Evolutionary conservation across 2,888 invertebrate species (phyloP).

Genomic region (Epistrophe grossulariae): DNA sequence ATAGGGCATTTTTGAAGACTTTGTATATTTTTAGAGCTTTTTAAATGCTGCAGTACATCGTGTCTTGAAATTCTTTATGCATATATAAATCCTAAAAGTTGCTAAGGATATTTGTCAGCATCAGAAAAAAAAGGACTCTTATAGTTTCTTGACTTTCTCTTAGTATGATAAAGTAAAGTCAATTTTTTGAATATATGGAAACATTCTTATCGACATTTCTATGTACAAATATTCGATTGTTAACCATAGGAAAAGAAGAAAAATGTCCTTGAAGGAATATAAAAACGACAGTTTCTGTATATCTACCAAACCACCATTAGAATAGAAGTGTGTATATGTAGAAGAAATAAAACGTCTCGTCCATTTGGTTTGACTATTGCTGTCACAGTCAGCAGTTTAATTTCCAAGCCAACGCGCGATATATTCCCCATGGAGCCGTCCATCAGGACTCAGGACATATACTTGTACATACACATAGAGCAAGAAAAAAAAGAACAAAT

Average conservation of each 20-base stretch:
- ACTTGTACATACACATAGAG: background rate
- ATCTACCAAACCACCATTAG: constrained; percentile 27
- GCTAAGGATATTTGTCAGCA: constrained; percentile 65
- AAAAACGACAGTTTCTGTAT: background rate
- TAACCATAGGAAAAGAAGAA: constrained; percentile 5
- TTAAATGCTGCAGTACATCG: constrained; percentile 42
- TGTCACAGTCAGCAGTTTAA: constrained; percentile 73
- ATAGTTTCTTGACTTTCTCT: background rate
- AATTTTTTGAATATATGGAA: constrained; percentile 19
- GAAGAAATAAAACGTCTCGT: constrained; percentile 50
- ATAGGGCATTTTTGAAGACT: constrained; percentile 50
- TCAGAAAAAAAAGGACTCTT: constrained; percentile 11
- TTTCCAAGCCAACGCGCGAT: constrained; percentile 38
- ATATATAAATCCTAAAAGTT: constrained; percentile 55
- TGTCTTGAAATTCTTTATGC: constrained; percentile 57
- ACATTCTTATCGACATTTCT: constrained; percentile 43
- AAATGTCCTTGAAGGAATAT: constrained; percentile 26
- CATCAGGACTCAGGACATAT: constrained; percentile 8
- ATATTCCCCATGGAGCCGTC: constrained; percentile 47
- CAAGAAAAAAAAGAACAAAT: background rate
- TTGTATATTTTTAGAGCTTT: constrained; percentile 54
- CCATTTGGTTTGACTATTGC: constrained; percentile 69
- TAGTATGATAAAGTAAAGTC: background rate
- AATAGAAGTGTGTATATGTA: background rate
- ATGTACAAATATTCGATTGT: constrained; percentile 42